Evolutionary conservation across 2,113 vertebrate genomes (phyloP).

Genomic region (Puffinus mauretanicus): DNA sequence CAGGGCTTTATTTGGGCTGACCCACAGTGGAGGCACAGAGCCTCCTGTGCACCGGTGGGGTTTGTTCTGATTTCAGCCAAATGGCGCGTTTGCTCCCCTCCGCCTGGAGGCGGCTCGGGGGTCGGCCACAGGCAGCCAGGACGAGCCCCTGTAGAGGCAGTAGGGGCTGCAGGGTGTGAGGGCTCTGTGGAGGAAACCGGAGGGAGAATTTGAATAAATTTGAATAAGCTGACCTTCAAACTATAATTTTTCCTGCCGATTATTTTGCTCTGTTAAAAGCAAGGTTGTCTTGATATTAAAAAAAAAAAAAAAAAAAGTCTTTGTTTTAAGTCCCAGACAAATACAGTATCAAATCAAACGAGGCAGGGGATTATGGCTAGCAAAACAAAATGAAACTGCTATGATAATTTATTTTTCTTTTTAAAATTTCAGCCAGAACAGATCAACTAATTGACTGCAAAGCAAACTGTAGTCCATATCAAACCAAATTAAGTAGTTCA

Average conservation of each 20-base stretch:
- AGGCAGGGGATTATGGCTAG: background rate
- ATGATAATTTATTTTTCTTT: background rate
- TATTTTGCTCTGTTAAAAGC: background rate
- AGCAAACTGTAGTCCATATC: background rate
- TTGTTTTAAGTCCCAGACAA: background rate
- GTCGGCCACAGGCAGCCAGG: background rate
- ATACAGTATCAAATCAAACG: background rate
- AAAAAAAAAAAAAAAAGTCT: rapidly evolving
- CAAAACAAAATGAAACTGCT: background rate
- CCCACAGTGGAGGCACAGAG: background rate
- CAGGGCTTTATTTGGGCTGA: background rate
- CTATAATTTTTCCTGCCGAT: background rate
- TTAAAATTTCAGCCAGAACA: background rate
- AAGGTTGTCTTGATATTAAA: background rate
- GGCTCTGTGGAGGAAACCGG: background rate
- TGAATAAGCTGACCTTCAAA: background rate
- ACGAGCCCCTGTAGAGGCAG: background rate
- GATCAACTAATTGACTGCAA: background rate
- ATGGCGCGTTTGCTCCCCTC: rapidly evolving
- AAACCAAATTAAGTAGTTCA: background rate
- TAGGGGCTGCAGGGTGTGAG: background rate
- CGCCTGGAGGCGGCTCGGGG: rapidly evolving
- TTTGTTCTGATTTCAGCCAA: background rate
- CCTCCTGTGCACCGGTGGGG: rapidly evolving
- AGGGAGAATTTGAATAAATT: background rate